Evolutionary conservation across 2,888 invertebrate genomes (phyloP).

Genomic region (Proisotoma minuta): DNA sequence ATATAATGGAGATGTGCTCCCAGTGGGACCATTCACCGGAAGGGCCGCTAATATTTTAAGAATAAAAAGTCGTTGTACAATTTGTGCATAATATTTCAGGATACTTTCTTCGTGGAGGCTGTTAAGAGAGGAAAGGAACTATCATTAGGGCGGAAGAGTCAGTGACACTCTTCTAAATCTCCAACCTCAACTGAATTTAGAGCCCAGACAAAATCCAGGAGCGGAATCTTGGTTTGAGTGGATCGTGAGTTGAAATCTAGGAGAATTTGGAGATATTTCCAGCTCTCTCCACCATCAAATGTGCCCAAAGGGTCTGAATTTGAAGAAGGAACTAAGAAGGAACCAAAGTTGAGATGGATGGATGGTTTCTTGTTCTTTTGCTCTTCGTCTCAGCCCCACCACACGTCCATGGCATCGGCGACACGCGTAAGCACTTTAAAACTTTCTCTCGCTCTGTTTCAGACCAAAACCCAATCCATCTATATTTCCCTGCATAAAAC

Average conservation of each 20-base stretch:
- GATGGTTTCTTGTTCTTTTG: slow-evolving; percentile 41
- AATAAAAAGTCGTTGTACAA: slow-evolving; percentile 1
- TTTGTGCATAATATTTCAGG: slow-evolving; percentile 15
- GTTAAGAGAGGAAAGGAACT: not conserved
- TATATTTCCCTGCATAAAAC: slow-evolving; percentile 11
- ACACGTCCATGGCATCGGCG: slow-evolving; percentile 41
- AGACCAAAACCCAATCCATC: not conserved
- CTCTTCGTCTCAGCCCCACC: slow-evolving; percentile 36
- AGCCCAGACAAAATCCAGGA: not conserved
- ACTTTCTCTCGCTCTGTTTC: slow-evolving; percentile 26
- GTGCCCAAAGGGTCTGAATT: slow-evolving; percentile 32
- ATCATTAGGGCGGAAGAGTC: too few relatives aligned
- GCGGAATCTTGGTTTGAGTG: not conserved
- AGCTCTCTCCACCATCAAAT: slow-evolving; percentile 21
- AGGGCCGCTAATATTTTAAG: too few relatives aligned
- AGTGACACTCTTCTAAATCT: not conserved
- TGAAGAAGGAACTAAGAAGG: slow-evolving; percentile 16
- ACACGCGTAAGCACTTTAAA: slow-evolving; percentile 47
- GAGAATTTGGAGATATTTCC: not conserved
- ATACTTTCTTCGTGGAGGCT: not conserved
- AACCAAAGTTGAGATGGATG: slow-evolving; percentile 41
- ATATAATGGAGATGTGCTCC: too few relatives aligned
- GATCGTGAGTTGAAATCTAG: not conserved
- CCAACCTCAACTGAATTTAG: not conserved
- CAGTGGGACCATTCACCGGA: too few relatives aligned